A percentile compares a stretch with the other conserved stretches of the same genome.
phyloP scores from a whole-genome alignment of 92 coral and sea anemone genomes.

The Meandrina meandrites region DNA sequence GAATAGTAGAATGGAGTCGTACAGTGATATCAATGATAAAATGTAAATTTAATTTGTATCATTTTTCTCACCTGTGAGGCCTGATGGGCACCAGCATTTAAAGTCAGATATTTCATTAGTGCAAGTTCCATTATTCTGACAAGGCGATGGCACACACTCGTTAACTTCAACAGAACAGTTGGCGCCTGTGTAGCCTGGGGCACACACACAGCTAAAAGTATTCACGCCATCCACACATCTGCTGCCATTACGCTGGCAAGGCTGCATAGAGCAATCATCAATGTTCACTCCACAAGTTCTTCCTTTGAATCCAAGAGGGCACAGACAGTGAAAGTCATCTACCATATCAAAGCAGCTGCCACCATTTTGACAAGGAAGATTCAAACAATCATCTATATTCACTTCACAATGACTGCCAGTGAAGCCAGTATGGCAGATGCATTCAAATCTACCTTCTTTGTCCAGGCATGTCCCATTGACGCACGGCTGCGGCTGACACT shows the following conservation, averaged over 20 bases:
- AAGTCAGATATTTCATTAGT: conserved; percentile 60
- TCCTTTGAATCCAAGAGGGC: conserved; percentile 79
- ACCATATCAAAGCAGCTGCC: conserved; percentile 76
- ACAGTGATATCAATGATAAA: neutral
- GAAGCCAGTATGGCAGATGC: conserved; percentile 72
- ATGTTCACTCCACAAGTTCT: conserved; percentile 76
- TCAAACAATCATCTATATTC: conserved; percentile 70
- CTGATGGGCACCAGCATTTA: conserved; percentile 65
- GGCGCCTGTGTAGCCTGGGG: conserved; percentile 69
- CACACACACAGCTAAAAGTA: conserved; percentile 65
- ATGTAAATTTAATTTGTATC: neutral
- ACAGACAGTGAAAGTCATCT: conserved; percentile 64
- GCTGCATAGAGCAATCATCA: conserved; percentile 70
- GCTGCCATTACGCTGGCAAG: conserved; percentile 75
- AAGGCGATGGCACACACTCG: conserved; percentile 64
- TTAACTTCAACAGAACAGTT: conserved; percentile 80
- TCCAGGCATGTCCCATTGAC: conserved; percentile 74
- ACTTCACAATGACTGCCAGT: conserved; percentile 61
- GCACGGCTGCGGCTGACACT: conserved; percentile 70
- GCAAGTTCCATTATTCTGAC: conserved; percentile 69
- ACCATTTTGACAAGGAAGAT: conserved; percentile 68
- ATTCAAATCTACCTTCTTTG: conserved; percentile 65
- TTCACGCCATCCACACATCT: conserved; percentile 65
- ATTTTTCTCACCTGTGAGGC: conserved; percentile 62
- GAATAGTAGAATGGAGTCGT: neutral